These are phyloP conservation scores for Lindbergichthys nudifrons DNA, from an alignment of 2,797 vertebrate genomes.

Conservation along the genomic window DNA sequence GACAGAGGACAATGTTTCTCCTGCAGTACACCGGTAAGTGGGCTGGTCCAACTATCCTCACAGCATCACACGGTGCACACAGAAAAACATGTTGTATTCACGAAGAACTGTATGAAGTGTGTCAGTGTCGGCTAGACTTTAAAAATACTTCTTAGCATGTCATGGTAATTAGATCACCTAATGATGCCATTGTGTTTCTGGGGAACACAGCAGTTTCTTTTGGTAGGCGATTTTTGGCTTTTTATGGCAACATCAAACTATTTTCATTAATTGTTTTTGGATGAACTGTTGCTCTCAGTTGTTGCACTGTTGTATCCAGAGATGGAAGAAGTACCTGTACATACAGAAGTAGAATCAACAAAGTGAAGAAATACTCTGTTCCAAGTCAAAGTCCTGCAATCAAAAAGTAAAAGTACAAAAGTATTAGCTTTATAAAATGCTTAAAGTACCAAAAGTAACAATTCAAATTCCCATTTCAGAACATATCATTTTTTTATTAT, in stretches of 20 bases:
- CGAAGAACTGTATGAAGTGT: neutral
- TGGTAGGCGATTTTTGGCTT: neutral
- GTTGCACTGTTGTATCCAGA: neutral
- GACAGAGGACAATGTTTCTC: slow-evolving; percentile 37
- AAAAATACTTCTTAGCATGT: neutral
- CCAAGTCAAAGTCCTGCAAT: no score
- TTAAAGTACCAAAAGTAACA: no score
- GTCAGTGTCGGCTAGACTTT: neutral
- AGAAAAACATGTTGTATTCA: rapidly evolving
- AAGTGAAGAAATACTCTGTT: no score
- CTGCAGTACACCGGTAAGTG: slow-evolving; percentile 42
- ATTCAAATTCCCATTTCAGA: no score
- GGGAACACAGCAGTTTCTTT: neutral
- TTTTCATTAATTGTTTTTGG: neutral
- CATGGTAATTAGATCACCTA: neutral
- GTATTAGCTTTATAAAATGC: no score
- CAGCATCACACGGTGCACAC: neutral
- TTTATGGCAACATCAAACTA: neutral
- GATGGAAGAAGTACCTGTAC: no score
- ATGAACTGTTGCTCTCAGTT: no score
- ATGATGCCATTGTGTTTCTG: neutral
- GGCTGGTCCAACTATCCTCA: neutral
- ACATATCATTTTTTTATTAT: no score
- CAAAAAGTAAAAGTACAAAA: no score
- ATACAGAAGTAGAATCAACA: no score